Conservation (phyloP, 2,888 invertebrate species). For the Euspilapteryx auroguttella region DNA sequence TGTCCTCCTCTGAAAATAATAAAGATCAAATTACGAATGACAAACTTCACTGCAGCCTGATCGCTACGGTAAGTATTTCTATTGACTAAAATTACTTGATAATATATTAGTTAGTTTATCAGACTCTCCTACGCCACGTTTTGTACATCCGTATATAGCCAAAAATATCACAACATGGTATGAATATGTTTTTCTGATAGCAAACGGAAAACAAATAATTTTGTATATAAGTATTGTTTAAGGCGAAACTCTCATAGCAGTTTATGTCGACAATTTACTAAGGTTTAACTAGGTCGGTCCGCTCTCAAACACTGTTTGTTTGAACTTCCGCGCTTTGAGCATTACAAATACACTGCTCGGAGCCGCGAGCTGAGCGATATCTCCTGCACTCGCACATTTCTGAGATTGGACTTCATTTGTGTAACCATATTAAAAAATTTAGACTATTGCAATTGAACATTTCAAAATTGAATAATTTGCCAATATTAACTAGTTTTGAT, state of each 20-base stretch:
- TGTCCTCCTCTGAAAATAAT: slow-evolving; percentile 32
- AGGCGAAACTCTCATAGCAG: slow-evolving; percentile 34
- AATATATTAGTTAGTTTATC: not conserved
- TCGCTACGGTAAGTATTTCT: slow-evolving; percentile 7
- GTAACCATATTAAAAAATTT: no score
- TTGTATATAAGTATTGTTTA: no score
- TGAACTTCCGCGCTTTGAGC: slow-evolving; percentile 20
- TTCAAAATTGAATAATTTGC: no score
- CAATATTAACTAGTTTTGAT: no score
- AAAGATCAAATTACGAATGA: slow-evolving; percentile 30
- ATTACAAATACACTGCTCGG: slow-evolving; percentile 18
- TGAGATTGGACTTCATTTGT: not conserved
- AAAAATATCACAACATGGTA: not conserved
- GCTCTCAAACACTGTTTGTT: slow-evolving; percentile 23
- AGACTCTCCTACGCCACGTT: not conserved
- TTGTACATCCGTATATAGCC: not conserved
- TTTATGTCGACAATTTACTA: slow-evolving; percentile 40
- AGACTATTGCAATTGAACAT: no score
- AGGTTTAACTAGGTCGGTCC: slow-evolving; percentile 26
- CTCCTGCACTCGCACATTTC: not conserved
- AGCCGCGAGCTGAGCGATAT: slow-evolving; percentile 13
- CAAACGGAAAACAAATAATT: not conserved
- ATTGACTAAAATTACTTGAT: slow-evolving; percentile 5
- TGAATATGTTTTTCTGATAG: not conserved
- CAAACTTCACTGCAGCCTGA: slow-evolving; percentile 20